A percentile compares a stretch with the other conserved stretches of the same genome.
phyloP scores from a whole-genome alignment of 2,888 invertebrate species.

The Xylophagus ater region DNA sequence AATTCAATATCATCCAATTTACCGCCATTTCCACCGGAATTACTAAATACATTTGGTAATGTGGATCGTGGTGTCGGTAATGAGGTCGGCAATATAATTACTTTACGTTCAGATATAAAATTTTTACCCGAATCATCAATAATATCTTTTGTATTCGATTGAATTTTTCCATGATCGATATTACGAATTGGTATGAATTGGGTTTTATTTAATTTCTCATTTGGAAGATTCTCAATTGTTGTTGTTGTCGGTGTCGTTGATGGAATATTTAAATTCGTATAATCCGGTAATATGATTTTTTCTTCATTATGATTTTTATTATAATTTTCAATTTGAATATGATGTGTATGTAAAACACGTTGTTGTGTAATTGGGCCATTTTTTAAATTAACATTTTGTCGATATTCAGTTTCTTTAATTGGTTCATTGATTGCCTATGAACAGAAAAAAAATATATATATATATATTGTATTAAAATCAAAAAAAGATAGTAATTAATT shows the following conservation, averaged over 20 bases:
- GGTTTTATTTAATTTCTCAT: no score
- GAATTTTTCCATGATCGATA: constrained; percentile 37
- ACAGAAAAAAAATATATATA: constrained; percentile 11
- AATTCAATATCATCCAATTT: constrained; percentile 36
- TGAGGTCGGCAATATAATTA: constrained; percentile 34
- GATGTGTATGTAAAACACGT: no score
- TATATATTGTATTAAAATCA: neutral
- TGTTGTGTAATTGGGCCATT: constrained; percentile 28
- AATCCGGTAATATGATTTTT: neutral
- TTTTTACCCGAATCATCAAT: constrained; percentile 38
- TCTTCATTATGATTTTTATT: neutral
- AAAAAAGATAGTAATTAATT: neutral
- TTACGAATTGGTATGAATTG: constrained; percentile 27
- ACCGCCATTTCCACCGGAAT: constrained; percentile 38
- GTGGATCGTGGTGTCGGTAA: constrained; percentile 35
- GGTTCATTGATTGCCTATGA: constrained; percentile 32
- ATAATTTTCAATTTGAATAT: no score
- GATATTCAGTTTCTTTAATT: constrained; percentile 22
- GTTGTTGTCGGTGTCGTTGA: no score
- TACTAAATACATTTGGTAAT: constrained; percentile 36
- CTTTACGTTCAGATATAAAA: constrained; percentile 34
- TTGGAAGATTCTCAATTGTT: neutral
- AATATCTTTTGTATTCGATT: constrained; percentile 40
- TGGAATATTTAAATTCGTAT: no score
- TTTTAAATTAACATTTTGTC: constrained; percentile 26